Base-by-base conservation (phyloP, 2,797 vertebrate species). In the Hydrophis major region DNA sequence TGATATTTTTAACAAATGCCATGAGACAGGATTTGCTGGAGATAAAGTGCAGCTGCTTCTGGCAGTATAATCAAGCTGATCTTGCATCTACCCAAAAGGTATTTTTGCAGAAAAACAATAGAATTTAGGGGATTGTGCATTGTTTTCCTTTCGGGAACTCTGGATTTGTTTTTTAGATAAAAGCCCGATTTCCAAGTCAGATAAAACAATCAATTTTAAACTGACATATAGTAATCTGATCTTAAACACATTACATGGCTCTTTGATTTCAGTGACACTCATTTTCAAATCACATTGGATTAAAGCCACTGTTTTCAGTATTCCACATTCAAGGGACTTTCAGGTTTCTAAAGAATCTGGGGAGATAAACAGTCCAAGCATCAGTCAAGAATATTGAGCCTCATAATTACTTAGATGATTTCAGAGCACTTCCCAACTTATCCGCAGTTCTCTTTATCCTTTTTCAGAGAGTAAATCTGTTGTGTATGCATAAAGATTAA, bases 71-170 rank as follows among this genome's bases (percentile, higher is more conserved):
- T 89, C 47, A 55, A 83, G 56, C 47, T 63, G 57, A 88, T 91
- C 57, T 86, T 91, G 90, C 63, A 83, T 56, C 18, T 94, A 87
- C 93, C 32, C 25, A 53, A 89, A 95, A 95, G 92, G 92, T 95
- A 89, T 93, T 97, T 93, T 47, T 7, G 1, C 16, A 74, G 22
- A 56, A 91, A 83, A 91, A 55, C 55, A 42, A 20, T 74, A 56
- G 56, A 88, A 78, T 88, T 88, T 18, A 12, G 28, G 6, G 16
- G 83, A 25, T 74, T 20, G 3, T 91, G 3, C 20, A 7, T 50
- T 86, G 27, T 47, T 22, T 42, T n/a, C 56, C n/a, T 90, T 86
- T 25, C 1, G 13, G 20, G 27, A 60, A 89, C 42, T 50, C 25
- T 89, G 18, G 55, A 78, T 47, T 42, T n/a, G 50, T 16, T 60